phyloP scores from a whole-genome alignment of 1,140 invertebrate genomes.

The Leptopilina boulardi region DNA sequence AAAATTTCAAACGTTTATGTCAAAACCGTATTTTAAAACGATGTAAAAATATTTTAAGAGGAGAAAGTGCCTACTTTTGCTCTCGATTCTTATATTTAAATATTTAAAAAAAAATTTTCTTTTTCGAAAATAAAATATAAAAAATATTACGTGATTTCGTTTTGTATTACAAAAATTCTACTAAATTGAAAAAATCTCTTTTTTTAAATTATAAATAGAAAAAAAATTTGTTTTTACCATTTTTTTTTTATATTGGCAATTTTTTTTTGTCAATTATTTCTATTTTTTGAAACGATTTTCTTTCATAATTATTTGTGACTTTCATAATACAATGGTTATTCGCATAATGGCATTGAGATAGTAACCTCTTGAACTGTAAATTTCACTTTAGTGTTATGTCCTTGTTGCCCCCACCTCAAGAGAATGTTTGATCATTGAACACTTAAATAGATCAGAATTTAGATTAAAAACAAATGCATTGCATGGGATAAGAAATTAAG shows the following conservation, averaged over 20 bases:
- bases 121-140: background rate
- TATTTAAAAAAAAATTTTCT: background rate
- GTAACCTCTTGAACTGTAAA: conserved; percentile 42
- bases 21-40: background rate
- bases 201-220: too few relatives aligned
- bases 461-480: background rate
- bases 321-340: background rate
- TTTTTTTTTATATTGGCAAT: too few relatives aligned
- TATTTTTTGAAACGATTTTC: background rate
- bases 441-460: background rate
- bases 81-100: background rate
- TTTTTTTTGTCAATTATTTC: background rate
- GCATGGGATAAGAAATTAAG: too few relatives aligned
- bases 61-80: background rate
- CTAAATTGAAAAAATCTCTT: too few relatives aligned
- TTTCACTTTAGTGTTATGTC: conserved; percentile 16
- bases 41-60: background rate
- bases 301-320: background rate
- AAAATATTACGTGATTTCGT: too few relatives aligned
- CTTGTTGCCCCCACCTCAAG: conserved; percentile 2
- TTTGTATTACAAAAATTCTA: too few relatives aligned
- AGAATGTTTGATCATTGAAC: background rate
- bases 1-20: background rate
- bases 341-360: conserved; percentile 50
- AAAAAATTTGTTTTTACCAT: too few relatives aligned